Evolutionary conservation across 2,113 vertebrate genomes (phyloP).

Genomic region (Sorex fumeus): DNA sequence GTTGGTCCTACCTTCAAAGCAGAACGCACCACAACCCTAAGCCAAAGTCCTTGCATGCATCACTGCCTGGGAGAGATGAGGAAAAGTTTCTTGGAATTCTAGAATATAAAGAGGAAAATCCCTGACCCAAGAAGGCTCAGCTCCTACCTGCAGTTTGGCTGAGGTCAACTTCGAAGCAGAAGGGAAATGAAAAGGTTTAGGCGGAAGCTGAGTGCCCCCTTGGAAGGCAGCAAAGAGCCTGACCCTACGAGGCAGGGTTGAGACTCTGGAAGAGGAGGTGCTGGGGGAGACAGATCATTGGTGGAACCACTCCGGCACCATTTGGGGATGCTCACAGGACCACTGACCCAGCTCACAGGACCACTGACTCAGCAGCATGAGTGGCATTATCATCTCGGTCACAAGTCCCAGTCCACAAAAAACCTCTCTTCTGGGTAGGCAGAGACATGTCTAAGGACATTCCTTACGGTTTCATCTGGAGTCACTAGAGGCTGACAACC

Average conservation of each 20-base stretch:
- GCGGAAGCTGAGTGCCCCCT: neutral
- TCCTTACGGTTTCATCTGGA: neutral
- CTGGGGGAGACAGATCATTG: neutral
- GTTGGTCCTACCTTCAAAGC: no score
- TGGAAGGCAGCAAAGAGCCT: neutral
- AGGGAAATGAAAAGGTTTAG: neutral
- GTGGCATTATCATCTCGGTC: no score
- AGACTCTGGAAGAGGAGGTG: neutral
- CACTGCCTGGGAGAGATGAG: neutral
- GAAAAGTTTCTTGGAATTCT: neutral
- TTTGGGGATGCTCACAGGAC: neutral
- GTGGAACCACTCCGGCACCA: neutral
- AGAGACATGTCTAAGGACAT: neutral
- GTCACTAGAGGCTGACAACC: neutral
- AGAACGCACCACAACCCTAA: neutral
- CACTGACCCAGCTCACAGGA: neutral
- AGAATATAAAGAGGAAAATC: neutral
- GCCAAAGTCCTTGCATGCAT: neutral
- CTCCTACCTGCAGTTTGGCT: neutral
- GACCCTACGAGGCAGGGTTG: neutral
- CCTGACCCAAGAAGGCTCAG: neutral
- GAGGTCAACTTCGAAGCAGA: conserved; percentile 25
- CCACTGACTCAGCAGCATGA: neutral
- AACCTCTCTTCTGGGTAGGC: neutral
- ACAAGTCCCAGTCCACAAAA: neutral